phyloP scores from a whole-genome alignment of 2,888 invertebrate species.

The Caenorhabditis sp. region DNA sequence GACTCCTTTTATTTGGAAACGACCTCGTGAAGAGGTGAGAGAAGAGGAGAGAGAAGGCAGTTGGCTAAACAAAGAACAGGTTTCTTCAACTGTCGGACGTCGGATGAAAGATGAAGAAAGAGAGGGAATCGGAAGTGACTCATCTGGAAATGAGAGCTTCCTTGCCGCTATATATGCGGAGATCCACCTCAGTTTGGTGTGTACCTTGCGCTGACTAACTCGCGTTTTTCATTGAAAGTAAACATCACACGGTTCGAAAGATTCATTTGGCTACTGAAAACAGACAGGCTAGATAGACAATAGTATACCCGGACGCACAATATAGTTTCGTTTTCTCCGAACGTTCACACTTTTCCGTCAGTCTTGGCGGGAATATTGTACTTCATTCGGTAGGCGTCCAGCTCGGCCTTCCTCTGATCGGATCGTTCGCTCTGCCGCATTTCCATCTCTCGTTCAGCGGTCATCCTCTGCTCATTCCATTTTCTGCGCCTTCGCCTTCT shows the following conservation, averaged over 20 bases:
- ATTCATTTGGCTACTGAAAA: slow-evolving; percentile 24
- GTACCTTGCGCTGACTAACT: slow-evolving; percentile 51
- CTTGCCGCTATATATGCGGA: slow-evolving; percentile 2
- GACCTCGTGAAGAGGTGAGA: slow-evolving; percentile 6
- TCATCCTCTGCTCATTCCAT: slow-evolving; percentile 47
- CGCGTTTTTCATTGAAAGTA: slow-evolving; percentile 18
- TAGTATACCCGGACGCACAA: slow-evolving; percentile 11
- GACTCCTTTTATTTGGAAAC: slow-evolving; percentile 21
- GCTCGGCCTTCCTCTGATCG: slow-evolving; percentile 56
- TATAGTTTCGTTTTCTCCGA: not conserved
- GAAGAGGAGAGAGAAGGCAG: slow-evolving; percentile 3
- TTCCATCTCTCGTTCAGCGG: slow-evolving; percentile 51
- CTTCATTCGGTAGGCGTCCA: slow-evolving; percentile 62
- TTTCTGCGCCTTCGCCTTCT: slow-evolving; percentile 55
- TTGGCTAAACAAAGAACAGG: slow-evolving; percentile 51
- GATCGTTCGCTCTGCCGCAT: slow-evolving; percentile 47
- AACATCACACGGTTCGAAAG: slow-evolving; percentile 31
- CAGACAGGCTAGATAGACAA: not conserved
- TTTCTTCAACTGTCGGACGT: slow-evolving; percentile 6
- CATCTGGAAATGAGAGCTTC: slow-evolving; percentile 21
- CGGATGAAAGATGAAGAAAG: not conserved
- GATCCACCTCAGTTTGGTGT: slow-evolving; percentile 24
- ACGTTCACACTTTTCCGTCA: slow-evolving; percentile 38
- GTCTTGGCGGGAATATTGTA: slow-evolving; percentile 54
- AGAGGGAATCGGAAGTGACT: slow-evolving; percentile 38